These are phyloP conservation scores for Scaptomyza hsui DNA, from an alignment of 1,140 invertebrate genomes.

Conservation along the genomic window DNA sequence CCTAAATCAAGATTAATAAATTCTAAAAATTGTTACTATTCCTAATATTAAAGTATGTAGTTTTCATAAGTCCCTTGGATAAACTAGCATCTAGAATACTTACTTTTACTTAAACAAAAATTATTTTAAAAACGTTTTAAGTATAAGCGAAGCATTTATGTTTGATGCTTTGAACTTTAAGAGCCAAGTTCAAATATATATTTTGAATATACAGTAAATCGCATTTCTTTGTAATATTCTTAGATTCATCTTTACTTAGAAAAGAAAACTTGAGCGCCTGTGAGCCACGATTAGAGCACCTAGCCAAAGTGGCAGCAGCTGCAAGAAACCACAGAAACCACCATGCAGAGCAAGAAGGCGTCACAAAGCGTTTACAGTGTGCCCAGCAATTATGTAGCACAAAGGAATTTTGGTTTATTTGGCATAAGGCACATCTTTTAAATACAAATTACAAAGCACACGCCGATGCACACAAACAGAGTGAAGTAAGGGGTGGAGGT, in stretches of 20 bases:
- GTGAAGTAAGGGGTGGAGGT: neutral
- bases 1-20: no score
- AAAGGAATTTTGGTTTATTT: conserved; percentile 65
- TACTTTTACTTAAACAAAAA: no score
- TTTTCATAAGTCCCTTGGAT: no score
- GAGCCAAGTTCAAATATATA: neutral
- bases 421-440: conserved; percentile 62
- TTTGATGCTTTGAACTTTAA: neutral
- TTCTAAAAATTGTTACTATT: no score
- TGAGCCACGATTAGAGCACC: conserved; percentile 71
- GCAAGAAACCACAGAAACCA: conserved; percentile 18
- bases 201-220: neutral
- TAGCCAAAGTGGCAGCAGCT: conserved; percentile 38
- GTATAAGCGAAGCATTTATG: neutral
- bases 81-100: no score
- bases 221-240: conserved; percentile 14
- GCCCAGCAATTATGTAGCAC: conserved; percentile 73
- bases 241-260: neutral
- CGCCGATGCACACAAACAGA: conserved; percentile 37
- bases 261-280: conserved; percentile 14
- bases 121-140: no score
- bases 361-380: conserved; percentile 48
- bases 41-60: no score
- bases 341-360: neutral
- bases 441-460: conserved; percentile 81